Evolutionary conservation across 2,888 invertebrate species (phyloP).

Genomic region (Calliphora vomitoria): DNA sequence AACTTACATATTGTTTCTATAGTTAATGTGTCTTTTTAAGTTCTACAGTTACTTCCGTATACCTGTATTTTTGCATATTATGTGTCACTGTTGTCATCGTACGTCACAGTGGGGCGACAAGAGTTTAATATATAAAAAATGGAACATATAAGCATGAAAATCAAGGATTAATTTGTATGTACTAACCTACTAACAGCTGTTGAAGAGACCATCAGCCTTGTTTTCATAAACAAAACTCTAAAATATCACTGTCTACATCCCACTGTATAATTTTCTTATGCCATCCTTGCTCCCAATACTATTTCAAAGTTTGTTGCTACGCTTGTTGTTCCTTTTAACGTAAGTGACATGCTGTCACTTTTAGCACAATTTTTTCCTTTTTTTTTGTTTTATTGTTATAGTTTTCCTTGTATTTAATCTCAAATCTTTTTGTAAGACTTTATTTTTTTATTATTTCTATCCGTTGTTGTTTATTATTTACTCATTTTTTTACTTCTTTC

Average conservation of each 20-base stretch:
- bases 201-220: no score
- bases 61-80: constrained; percentile 1
- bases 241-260: no score
- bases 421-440: constrained; percentile 41
- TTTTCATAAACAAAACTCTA: no score
- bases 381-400: constrained; percentile 19
- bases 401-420: constrained; percentile 45
- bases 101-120: background rate
- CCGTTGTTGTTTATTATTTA: background rate
- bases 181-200: no score
- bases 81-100: background rate
- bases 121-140: background rate
- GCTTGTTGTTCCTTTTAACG: constrained; percentile 49
- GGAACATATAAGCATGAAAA: background rate
- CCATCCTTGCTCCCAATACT: constrained; percentile 54
- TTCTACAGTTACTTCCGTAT: constrained; percentile 17
- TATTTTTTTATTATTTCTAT: constrained; percentile 18
- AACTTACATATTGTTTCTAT: constrained; percentile 24
- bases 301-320: constrained; percentile 41
- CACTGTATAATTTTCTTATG: constrained; percentile 17
- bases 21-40: background rate
- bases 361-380: constrained; percentile 45
- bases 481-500: constrained; percentile 10
- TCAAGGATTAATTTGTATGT: no score
- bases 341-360: constrained; percentile 66